Evolutionary conservation across 2,113 vertebrate species (phyloP), one percentile per base, ranked within the genome.

Genomic region (Eubucco bourcierii): DNA sequence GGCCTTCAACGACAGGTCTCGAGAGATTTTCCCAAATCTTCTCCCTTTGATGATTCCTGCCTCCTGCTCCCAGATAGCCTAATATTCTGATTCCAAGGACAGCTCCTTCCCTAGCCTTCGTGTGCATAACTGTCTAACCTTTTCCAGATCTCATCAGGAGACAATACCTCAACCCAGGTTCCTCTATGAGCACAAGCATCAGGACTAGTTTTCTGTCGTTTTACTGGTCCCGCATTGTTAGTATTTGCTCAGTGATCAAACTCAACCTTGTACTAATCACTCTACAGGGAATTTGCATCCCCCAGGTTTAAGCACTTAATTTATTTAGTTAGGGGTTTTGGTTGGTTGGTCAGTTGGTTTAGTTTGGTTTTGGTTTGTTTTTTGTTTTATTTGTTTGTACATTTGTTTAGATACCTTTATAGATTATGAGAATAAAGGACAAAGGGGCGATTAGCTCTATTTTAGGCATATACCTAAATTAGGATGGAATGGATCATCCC

Each of bases 361-460:
- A 27, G 21, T 21, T 50, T 24, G 23, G 23, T 24, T 52, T 52
- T 24, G 21, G 41, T 46, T 46, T 46, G 12, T 24, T 52, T 50
- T 50, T 50, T 50, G 21, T 50, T 50, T 52, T 52, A 24, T 24
- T 52, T 52, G 50, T 6, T 52, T 52, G 21, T 41, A 15, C 41
- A 41, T 50, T 50, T 50, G 50, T 24, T 52, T 46, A 46, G 44
- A 18, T 46, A 46, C 52, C 0, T 81, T n/a, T 47, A 13, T 8
- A 44, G 15, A 20, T n/a, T 0, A 44, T 63, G 1, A 80, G 17
- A 89, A 58, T 34, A 91, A 82, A 61, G 7, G 0, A 47, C 4
- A 73, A 47, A 52, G 68, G 6, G 1, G 0, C 21, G 1, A 44
- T 24, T 68, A 0, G 1, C 64, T 84, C 23, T 15, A 7, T 60